phyloP scores from a whole-genome alignment of 2,113 vertebrate species.

The Macquaria australasica region DNA sequence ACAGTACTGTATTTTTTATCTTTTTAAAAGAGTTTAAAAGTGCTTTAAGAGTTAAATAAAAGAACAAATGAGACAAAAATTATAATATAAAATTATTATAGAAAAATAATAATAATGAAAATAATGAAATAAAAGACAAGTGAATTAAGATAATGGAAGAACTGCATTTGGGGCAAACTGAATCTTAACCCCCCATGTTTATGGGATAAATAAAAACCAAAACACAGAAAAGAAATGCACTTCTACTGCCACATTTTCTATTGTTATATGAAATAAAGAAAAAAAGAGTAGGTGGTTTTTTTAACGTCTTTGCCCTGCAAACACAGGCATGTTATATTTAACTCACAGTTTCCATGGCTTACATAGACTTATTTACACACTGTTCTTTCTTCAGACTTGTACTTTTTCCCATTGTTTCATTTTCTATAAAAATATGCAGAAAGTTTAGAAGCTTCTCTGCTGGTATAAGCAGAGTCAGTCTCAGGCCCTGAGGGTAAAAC shows the following conservation, averaged over 20 bases:
- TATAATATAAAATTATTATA: too few species aligned
- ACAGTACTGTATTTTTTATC: not conserved
- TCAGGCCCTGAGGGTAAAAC: not conserved
- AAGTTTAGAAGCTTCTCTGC: not conserved
- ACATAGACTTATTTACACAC: not conserved
- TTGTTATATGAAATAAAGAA: not conserved
- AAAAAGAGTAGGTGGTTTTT: not conserved
- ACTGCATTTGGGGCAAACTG: not conserved
- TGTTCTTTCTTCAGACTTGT: slow-evolving; percentile 5
- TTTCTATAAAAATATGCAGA: slow-evolving; percentile 2
- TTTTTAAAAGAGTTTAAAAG: not conserved
- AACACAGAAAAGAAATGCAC: not conserved
- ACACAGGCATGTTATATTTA: slow-evolving; percentile 12
- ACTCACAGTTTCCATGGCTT: slow-evolving; percentile 7
- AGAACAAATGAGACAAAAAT: not conserved
- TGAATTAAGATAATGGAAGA: not conserved
- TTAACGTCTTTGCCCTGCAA: not conserved
- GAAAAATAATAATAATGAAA: too few species aligned
- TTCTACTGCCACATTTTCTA: not conserved
- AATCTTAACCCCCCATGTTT: not conserved
- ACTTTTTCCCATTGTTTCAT: not conserved
- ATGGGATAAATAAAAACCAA: not conserved
- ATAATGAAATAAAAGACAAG: not conserved
- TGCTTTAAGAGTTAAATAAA: not conserved
- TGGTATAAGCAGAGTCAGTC: not conserved